phyloP scores from a whole-genome alignment of 2,797 vertebrate species.

The Astyanax mexicanus region DNA sequence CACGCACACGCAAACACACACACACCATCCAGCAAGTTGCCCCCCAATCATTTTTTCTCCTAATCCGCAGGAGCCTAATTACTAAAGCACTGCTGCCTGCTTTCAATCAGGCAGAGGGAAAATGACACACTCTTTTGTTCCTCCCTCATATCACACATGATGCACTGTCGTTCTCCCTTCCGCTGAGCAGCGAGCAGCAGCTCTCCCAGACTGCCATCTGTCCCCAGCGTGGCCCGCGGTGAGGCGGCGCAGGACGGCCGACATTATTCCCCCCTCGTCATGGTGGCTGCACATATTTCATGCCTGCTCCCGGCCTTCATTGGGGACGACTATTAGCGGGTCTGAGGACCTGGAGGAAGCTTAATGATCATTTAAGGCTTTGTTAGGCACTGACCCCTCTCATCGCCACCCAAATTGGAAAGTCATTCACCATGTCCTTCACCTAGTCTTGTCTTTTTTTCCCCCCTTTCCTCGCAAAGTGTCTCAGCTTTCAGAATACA shows the following conservation, averaged over 20 bases:
- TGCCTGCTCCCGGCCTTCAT: constrained; percentile 73
- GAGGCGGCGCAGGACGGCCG: constrained; percentile 57
- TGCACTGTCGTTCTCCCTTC: constrained; percentile 67
- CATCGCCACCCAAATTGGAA: constrained; percentile 49
- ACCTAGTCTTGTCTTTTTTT: constrained; percentile 22
- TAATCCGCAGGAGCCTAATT: constrained; percentile 63
- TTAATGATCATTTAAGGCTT: constrained; percentile 72
- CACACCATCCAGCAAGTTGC: constrained; percentile 42
- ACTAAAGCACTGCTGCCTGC: constrained; percentile 63
- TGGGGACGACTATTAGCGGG: constrained; percentile 73
- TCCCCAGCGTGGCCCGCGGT: constrained; percentile 67
- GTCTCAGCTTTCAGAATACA: constrained; percentile 53
- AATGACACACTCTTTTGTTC: constrained; percentile 68
- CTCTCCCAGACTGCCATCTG: constrained; percentile 76
- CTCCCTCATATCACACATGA: constrained; percentile 67
- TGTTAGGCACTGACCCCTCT: constrained; percentile 65
- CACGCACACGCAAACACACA: too few relatives aligned
- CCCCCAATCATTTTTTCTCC: constrained; percentile 55
- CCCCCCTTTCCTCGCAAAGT: constrained; percentile 28
- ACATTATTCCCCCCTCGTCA: constrained; percentile 78
- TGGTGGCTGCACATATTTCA: constrained; percentile 82
- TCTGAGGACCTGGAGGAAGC: constrained; percentile 58
- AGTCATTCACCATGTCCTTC: constrained; percentile 53
- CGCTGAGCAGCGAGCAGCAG: constrained; percentile 57
- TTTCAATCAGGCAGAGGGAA: constrained; percentile 63